Base-by-base conservation (phyloP, 1,140 invertebrate species). In the Sipha flava region DNA sequence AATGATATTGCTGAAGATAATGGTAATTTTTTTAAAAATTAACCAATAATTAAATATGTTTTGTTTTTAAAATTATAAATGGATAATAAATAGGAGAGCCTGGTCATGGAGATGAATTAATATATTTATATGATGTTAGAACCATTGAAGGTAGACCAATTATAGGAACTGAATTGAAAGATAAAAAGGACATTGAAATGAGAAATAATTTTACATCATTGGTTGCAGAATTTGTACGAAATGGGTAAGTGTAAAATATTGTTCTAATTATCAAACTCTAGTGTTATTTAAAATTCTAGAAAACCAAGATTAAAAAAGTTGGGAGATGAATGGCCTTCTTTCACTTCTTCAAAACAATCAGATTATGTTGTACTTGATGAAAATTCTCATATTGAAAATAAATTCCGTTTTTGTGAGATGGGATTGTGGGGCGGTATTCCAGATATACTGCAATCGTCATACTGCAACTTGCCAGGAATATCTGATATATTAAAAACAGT, bases 151-250 rank as follows among this genome's bases (percentile, higher is more conserved):
- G 83, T 4, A 68, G 81, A 40, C 80, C 81, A 12, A 37, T 83
- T 12, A 18, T 16, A 16, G 59, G 68, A 47, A 52, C 40, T 31
- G 57, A 72, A 7, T 85, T 87, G 5, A 85, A 83, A 81, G 82
- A 86, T 81, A 82, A 87, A 47, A 82, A 85, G 18, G 92, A 93
- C 83, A 83, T 88, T 29, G 85, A 87, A 82, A 90, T 92, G 4
- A 85, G 88, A 14, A 85, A 90, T 2, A 86, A 88, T 80, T 91
- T 91, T 59, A 90, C 90, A 0, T 85, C 87, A 34, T 87, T 92
- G 73, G 87, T 93, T 26, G 85, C 89, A 0, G 88, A 91, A 81
- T 93, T 93, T 82, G 89, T 89, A 4, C 87, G 87, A 62, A 86
- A 84, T 54, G 86, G 88, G 26, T 85, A 85, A 81, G 81, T 84